Evolutionary conservation across 2,888 invertebrate genomes (phyloP), one percentile per base, ranked within the genome.

Genomic region (Eilema caniola): DNA sequence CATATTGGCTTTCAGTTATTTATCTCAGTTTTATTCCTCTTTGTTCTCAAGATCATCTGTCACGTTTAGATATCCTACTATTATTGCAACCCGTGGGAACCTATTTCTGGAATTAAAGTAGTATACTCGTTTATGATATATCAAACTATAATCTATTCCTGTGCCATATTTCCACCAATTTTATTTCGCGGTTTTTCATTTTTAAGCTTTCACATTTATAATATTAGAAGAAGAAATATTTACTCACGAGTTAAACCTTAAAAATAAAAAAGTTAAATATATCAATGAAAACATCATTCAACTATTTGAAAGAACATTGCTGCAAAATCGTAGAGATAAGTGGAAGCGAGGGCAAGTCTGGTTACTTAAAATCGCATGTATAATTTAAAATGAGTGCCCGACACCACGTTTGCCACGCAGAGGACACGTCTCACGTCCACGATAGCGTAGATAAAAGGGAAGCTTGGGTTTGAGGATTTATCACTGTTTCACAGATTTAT

Each of bases 291-390:
- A 87, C 86, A 88, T 89, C 90, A 90, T 89, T 88, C 88, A 90
- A 90, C 91, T 88, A 90, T 90, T 90, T 78, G 79, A 86, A 88
- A 87, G 86, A 85, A 85, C 90, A 89, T 89, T 85, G 83, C 76
- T 77, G 80, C 75, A 80, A 86, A 90, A 89, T 89, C 88, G 88
- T 85, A 86, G 84, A 88, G 89, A 91, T 90, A 91, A 89, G 86
- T 85, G 84, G 75, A 88, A 88, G 83, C 73, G 83, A 86, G 87
- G 84, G 87, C 79, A 77, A 77, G 82, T 76, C 78, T 86, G 85
- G 89, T 87, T 89, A 90, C 90, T 91, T 92, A 90, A 90, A 91
- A 90, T 88, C 85, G 86, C 90, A 89, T 91, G 89, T 92, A 89
- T 91, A 90, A 92, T 92, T 90, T 91, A 90, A 90, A 86, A 90